Evolutionary conservation across 1,140 invertebrate genomes (phyloP).

Genomic region (Bilobella aurantiaca): DNA sequence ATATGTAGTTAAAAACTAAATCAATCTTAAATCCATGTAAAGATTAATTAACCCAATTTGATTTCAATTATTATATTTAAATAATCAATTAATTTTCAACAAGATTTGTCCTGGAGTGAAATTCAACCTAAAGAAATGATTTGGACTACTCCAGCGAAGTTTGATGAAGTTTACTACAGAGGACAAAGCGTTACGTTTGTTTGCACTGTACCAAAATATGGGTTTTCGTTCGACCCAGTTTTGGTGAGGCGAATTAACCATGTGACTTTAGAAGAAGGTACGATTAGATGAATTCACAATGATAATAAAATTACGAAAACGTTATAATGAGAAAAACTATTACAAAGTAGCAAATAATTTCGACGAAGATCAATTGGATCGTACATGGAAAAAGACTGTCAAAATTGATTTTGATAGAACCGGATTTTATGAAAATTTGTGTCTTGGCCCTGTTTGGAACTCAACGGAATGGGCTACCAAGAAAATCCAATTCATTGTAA

Average conservation of each 20-base stretch:
- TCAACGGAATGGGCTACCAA: conserved; percentile 20
- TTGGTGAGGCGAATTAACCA: background rate
- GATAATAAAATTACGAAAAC: no score
- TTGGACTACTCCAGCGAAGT: background rate
- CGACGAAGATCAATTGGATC: background rate
- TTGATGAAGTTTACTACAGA: background rate
- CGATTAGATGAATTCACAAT: no score
- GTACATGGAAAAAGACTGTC: background rate
- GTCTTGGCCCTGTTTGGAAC: conserved; percentile 21
- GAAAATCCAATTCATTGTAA: background rate
- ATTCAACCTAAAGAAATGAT: conserved; percentile 8
- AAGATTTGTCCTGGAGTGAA: conserved; percentile 1
- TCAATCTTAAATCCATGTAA: background rate
- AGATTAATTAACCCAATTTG: background rate
- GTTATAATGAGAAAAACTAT: no score
- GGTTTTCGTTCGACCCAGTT: conserved; percentile 8
- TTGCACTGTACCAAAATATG: conserved; percentile 5
- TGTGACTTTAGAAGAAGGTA: background rate
- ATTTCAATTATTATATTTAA: background rate
- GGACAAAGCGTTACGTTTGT: background rate
- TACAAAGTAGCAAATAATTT: no score
- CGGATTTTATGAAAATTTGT: conserved; percentile 9
- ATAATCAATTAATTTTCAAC: background rate
- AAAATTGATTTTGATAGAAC: background rate
- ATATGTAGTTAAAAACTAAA: background rate